Percentiles rank a stretch among this genome's conserved stretches.
These are phyloP conservation scores for Eucera pruinosa DNA, from an alignment of 2,888 invertebrate genomes.

Conservation along the genomic window DNA sequence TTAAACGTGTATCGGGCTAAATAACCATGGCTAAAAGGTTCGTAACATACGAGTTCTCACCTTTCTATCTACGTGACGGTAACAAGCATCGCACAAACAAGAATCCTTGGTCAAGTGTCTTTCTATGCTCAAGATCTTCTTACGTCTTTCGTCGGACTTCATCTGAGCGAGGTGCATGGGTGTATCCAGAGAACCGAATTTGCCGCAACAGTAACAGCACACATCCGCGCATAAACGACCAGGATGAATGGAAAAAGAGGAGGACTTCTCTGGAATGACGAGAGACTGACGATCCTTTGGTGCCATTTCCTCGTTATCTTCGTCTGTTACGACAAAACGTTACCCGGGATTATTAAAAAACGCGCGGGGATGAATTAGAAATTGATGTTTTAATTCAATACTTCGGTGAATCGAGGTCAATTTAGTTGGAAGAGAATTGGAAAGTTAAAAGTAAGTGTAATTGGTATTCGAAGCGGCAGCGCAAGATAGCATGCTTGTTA, in stretches of 20 bases:
- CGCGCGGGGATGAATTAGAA: neutral
- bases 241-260: slow-evolving; percentile 94
- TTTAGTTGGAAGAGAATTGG: slow-evolving; percentile 20
- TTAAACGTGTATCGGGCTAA: too few relatives aligned
- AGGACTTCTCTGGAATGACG: slow-evolving; percentile 94
- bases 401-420: slow-evolving; percentile 6
- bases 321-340: slow-evolving; percentile 72
- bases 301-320: slow-evolving; percentile 79
- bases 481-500: slow-evolving; percentile 66
- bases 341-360: slow-evolving; percentile 11
- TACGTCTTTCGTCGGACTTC: slow-evolving; percentile 92
- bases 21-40: too few relatives aligned
- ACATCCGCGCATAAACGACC: slow-evolving; percentile 93
- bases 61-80: slow-evolving; percentile 93
- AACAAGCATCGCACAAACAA: slow-evolving; percentile 94
- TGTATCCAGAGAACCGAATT: slow-evolving; percentile 93
- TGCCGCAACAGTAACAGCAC: slow-evolving; percentile 94
- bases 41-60: slow-evolving; percentile 85
- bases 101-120: slow-evolving; percentile 93
- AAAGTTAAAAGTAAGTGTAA: slow-evolving; percentile 33
- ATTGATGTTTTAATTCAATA: neutral
- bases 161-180: slow-evolving; percentile 95
- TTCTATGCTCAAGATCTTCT: slow-evolving; percentile 91
- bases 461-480: slow-evolving; percentile 56
- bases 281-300: slow-evolving; percentile 86